phyloP scores from a whole-genome alignment of 1,140 invertebrate genomes.

The Drosophila ananassae region DNA sequence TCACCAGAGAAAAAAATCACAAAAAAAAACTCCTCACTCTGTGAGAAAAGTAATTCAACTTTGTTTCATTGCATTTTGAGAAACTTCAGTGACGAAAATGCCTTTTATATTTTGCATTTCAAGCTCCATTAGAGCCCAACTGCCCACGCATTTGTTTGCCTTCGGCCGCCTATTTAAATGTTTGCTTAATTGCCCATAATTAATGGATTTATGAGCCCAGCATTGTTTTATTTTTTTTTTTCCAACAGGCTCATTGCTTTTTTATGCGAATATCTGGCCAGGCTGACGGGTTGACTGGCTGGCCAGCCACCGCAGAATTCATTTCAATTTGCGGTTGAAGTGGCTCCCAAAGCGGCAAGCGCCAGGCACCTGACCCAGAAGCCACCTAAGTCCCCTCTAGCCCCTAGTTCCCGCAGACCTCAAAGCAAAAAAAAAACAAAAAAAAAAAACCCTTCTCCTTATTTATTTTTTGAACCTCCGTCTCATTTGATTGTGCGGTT shows the following conservation, averaged over 20 bases:
- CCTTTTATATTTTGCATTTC: no score
- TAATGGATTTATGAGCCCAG: slow-evolving; percentile 41
- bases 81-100: no score
- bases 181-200: slow-evolving; percentile 59
- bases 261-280: neutral
- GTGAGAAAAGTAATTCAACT: neutral
- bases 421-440: neutral
- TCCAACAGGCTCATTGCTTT: neutral
- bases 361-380: slow-evolving; percentile 23
- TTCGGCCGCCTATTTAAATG: slow-evolving; percentile 11
- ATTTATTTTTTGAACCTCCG: neutral
- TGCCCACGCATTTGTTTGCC: slow-evolving; percentile 11
- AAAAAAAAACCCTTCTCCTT: neutral
- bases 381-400: no score
- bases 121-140: slow-evolving; percentile 9
- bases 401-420: neutral
- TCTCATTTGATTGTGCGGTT: slow-evolving; percentile 36
- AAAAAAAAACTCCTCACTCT: no score
- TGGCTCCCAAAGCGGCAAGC: slow-evolving; percentile 16
- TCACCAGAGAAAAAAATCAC: no score
- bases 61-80: neutral
- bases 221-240: neutral
- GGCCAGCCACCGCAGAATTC: slow-evolving; percentile 39
- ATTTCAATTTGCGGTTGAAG: slow-evolving; percentile 57
- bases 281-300: no score